Evolutionary conservation across 2,888 invertebrate species (phyloP), one percentile per base, ranked within the genome.

Genomic region (Ennomos quercinarius): DNA sequence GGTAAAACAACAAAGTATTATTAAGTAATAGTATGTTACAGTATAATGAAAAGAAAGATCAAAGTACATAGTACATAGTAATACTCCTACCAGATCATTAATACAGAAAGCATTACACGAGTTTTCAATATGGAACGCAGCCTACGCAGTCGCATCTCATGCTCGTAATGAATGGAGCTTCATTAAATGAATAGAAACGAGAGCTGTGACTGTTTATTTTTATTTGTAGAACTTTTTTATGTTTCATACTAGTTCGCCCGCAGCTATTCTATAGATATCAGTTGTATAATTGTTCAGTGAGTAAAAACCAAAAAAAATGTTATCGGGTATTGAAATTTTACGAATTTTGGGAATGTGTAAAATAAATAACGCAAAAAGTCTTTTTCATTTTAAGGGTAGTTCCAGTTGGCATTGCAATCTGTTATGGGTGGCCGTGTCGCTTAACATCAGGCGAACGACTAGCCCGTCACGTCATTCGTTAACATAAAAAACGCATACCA

Each of bases 281-380:
- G 10, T n/a, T n/a, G 8, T 1, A 11, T 45, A 45, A 45, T 45
- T 35, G 51, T 63, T 56, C 52, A 66, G 65, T 70, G 68, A 4
- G 43, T 71, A 71, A 70, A 17, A 17, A 2, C 27, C 0, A 27
- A 6, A 27, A 27, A 0, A 1, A 6, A 6, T 27, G 4, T 27
- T 27, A 4, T 27, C 6, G 27, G 3, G 5, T 6, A 6, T 27
- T 2, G 27, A 27, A 27, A 27, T 17, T 2, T 17, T 17, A 2
- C 0, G 6, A 27, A 4, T 27, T 27, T 27, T 6, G 6, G 6
- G 6, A 27, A 27, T 27, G 27, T 6, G 27, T 6, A 27, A 27
- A 27, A 27, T 6, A 27, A 17, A 17, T 4, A 4, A 2, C 17
- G 4, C n/a, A n/a, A n/a, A n/a, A n/a, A n/a, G n/a, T n/a, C n/a